Base-by-base conservation (phyloP, 1,140 invertebrate genomes). In the Lethrus apterus region DNA sequence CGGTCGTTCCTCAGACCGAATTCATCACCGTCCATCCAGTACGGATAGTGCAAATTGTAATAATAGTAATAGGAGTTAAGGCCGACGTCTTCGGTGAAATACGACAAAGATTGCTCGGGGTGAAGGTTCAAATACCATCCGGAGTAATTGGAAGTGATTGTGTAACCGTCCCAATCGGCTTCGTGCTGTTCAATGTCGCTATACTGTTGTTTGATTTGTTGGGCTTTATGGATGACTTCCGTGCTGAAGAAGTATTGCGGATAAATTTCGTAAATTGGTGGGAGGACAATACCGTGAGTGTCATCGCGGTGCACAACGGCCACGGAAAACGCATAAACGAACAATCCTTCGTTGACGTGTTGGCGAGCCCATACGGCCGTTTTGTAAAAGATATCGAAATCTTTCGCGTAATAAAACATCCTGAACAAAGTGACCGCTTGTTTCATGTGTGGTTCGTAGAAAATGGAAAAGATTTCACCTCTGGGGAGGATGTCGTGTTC, bases 51-150 rank as follows among this genome's bases (percentile, higher is more conserved):
- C 21, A 84, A 51, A 43, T 79, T 10, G 13, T 11, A 33, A 11
- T 11, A 29, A 7, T 29, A 15, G 14, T 15, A 33, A 13, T 3
- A 42, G 1, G 75, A 60, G 56, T 84, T 83, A n/a, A 86, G 67
- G 46, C 76, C 77, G 42, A 79, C 67, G 63, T 86, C 86, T 50
- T 89, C 79, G 0, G 80, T 80, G 70, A 80, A 88, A 62, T 89
- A 88, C 14, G 72, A 69, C 13, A 89, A 35, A 38, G 74, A 66
- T 44, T 77, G 71, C 57, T 68, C 62, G 8, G 59, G 66, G 35
- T 70, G 45, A 75, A 62, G 29, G 19, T 60, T 60, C 38, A 59
- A 17, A 30, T 62, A 30, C 23, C 2, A 29, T 2, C 13, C 40
- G 15, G 40, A 11, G n/a, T 4, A 26, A 29, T 42, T 42, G 10